Evolutionary conservation across 53 echinoderm and acorn worm genomes (phyloP), one percentile per base, ranked within the genome.

Genomic region (Luidia sarsii): DNA sequence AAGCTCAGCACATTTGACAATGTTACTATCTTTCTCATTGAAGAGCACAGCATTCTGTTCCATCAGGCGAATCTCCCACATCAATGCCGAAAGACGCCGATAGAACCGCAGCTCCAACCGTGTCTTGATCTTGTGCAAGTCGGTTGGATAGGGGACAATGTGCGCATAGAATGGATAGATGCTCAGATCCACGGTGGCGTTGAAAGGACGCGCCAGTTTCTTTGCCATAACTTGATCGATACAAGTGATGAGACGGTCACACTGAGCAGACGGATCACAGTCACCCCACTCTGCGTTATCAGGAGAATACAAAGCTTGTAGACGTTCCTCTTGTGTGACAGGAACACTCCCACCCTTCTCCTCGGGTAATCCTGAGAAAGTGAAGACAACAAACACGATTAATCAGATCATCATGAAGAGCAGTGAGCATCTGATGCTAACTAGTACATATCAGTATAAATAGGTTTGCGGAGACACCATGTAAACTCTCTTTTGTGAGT

Each of bases 11-110:
- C 80, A 86, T 82, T 87, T 88, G 35, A 93, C 97, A 30, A 97
- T 97, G 75, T 86, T 87, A 41, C 97, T 97, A 20, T 91, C 90
- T 59, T 82, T 86, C 63, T 93, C 90, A 52, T 97, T 97, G 51
- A 91, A 97, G 43, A 62, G 74, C 5, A 85, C 60, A 21, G 93
- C 89, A 23, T 97, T 97, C 79, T 88, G 88, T 75, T 97, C 97
- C 3, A 97, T 82, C 30, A 88, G 52, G 27, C 93, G 61, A 18
- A 97, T 81, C 71, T 97, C 97, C 97, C 97, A 97, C 81, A 90
- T 88, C 46, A 97, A 68, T 0, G 97, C 86, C 4, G 97, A 83
- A 28, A 89, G 62, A 46, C 97, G 72, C 18, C 97, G 88, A 68
- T 88, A 92, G 65, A 93, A 97, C 14, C 93, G 65, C 39, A 83